phyloP scores from a whole-genome alignment of 2,113 vertebrate species.

The Uria aalge region DNA sequence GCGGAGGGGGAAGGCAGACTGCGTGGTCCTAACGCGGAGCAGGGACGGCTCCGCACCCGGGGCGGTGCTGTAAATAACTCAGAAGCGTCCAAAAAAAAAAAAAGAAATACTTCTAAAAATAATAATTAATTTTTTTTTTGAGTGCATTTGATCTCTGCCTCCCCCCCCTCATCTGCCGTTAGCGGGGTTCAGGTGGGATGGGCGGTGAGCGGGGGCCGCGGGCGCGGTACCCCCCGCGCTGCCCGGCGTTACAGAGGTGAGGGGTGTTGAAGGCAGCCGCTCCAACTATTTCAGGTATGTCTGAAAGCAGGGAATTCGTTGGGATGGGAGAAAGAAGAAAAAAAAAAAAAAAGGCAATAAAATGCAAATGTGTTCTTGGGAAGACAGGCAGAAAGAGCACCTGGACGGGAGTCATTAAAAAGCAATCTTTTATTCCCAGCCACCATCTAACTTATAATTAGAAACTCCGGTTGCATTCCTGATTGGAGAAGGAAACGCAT shows the following conservation, averaged over 20 bases:
- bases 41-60: background rate
- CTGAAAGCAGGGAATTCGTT: slow-evolving; percentile 44
- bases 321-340: slow-evolving; percentile 11
- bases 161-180: no score
- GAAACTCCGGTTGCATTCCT: slow-evolving; percentile 48
- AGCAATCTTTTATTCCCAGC: slow-evolving; percentile 63
- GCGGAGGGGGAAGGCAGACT: background rate
- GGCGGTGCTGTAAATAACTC: background rate
- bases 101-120: background rate
- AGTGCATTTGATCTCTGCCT: background rate
- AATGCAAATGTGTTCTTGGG: slow-evolving; percentile 66
- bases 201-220: background rate
- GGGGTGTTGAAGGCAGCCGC: slow-evolving; percentile 27
- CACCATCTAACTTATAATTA: slow-evolving; percentile 67
- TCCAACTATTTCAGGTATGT: slow-evolving; percentile 65
- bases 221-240: background rate
- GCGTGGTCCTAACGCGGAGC: background rate
- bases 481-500: slow-evolving; percentile 59
- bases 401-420: slow-evolving; percentile 65
- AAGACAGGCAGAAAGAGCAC: slow-evolving; percentile 60
- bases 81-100: background rate
- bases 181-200: background rate
- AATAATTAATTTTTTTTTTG: background rate
- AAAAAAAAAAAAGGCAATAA: slow-evolving; percentile 34
- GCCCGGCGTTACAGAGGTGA: background rate